Evolutionary conservation across 1,140 invertebrate genomes (phyloP).

Genomic region (Papilio dardanus): DNA sequence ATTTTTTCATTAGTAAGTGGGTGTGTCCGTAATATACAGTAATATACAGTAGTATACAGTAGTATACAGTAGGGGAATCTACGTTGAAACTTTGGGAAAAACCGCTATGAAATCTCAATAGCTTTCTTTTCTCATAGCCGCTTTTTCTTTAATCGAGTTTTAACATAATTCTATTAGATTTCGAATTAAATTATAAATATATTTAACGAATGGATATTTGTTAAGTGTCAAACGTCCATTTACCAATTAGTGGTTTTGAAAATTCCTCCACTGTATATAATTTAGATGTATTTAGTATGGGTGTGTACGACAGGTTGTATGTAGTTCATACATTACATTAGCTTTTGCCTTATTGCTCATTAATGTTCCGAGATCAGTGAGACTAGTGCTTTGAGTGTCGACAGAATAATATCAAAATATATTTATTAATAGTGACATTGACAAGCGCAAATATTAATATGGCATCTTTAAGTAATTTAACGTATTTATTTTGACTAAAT

Average conservation of each 20-base stretch:
- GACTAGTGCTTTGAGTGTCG: constrained; percentile 42
- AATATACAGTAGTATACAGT: no score
- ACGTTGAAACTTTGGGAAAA: background rate
- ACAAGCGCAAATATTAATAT: background rate
- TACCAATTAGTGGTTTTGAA: constrained; percentile 64
- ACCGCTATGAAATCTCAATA: constrained; percentile 21
- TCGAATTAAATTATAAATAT: constrained; percentile 31
- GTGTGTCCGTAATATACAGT: constrained; percentile 50
- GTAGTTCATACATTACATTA: constrained; percentile 13
- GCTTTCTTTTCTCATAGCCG: constrained; percentile 20
- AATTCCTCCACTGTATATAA: constrained; percentile 81
- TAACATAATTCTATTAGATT: constrained; percentile 11
- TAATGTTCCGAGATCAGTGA: constrained; percentile 56
- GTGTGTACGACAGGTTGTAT: constrained; percentile 50
- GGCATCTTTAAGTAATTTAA: no score
- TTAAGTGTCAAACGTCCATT: constrained; percentile 73
- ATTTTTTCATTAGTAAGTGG: constrained; percentile 69
- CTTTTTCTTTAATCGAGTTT: constrained; percentile 27
- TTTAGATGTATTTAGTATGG: constrained; percentile 66
- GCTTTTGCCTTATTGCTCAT: constrained; percentile 30
- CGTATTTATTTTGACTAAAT: no score
- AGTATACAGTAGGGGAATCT: constrained; percentile 74
- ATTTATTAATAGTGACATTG: background rate
- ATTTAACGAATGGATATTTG: constrained; percentile 4
- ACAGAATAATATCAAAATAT: background rate